Evolutionary conservation across 2,797 vertebrate species (phyloP), one percentile per base, ranked within the genome.

Genomic region (Clarias platycephalus): DNA sequence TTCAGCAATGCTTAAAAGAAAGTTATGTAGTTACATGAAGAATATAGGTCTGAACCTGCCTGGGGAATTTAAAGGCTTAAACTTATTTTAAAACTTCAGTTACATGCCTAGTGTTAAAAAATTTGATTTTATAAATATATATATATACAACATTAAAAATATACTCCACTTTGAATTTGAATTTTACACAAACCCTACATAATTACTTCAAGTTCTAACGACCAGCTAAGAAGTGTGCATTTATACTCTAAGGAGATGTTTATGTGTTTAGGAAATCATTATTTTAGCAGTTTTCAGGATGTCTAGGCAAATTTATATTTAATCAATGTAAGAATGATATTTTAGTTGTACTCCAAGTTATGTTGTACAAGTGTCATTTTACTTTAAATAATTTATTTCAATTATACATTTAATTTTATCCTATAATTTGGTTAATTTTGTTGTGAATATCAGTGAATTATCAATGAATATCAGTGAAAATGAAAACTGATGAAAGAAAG

Each of bases 211-310:
- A 90, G 87, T 88, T 85, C 88, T 88, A 92, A 91, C 91, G 88
- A 92, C 89, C 77, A 85, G 90, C 90, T 90, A 62, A 88, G 86
- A 89, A 90, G 66, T 83, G 79, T 85, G 87, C 84, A 89, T 91
- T 90, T 89, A 88, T 82, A 80, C 88, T 91, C 91, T 84, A 86
- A 91, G 91, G 92, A 72, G 89, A 67, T 81, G 87, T 88, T 89
- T 90, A 88, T 83, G 77, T 83, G 81, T 82, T 84, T 40, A 28
- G 18, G 58, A 81, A 83, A 83, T 70, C 58, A 26, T 63, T 18
- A 26, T 63, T 7, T 16, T 26, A 44, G 58, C 13, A 78, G 12
- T 26, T 40, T 40, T 13, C 24, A 16, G 57, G 31, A 40, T 62
- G 62, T 62, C 15, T 40, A 9, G 15, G 57, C 9, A 37, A n/a